These are phyloP conservation scores for Crossaster papposus DNA, from an alignment of 53 echinoderm and acorn worm genomes.

Conservation along the genomic window DNA sequence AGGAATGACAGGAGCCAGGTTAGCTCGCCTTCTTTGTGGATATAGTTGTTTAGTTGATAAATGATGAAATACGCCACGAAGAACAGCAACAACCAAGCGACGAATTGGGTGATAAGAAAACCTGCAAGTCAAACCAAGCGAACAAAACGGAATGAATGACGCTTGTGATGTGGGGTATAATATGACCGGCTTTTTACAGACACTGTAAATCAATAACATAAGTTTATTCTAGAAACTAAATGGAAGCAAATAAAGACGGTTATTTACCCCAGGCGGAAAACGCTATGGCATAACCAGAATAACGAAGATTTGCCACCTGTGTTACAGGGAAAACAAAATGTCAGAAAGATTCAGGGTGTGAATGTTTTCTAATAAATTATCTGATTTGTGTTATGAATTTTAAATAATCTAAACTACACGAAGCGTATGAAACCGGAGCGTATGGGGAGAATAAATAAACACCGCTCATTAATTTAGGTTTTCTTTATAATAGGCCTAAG, in stretches of 20 bases:
- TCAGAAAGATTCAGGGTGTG: not conserved
- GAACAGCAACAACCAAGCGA: not conserved
- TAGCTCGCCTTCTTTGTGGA: not conserved
- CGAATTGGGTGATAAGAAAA: not conserved
- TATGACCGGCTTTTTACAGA: no score
- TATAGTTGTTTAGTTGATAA: not conserved
- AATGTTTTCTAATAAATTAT: no score
- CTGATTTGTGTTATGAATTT: no score
- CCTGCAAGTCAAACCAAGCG: not conserved
- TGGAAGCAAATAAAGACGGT: not conserved
- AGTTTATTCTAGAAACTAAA: not conserved
- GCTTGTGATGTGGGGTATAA: no score
- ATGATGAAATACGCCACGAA: not conserved
- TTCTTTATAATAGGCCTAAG: no score
- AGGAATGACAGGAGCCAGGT: slow-evolving; percentile 10
- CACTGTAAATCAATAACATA: no score
- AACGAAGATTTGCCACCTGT: slow-evolving; percentile 80
- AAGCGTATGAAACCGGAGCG: no score
- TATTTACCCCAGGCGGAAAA: slow-evolving; percentile 79
- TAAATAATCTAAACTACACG: no score
- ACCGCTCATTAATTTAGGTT: no score
- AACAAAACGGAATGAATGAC: not conserved
- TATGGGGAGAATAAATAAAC: no score
- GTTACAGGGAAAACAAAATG: not conserved
- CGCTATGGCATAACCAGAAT: slow-evolving; percentile 82